A percentile compares a stretch with the other conserved stretches of the same genome.
Conservation (phyloP, 2,797 vertebrate genomes). For the Vespertilio murinus region DNA sequence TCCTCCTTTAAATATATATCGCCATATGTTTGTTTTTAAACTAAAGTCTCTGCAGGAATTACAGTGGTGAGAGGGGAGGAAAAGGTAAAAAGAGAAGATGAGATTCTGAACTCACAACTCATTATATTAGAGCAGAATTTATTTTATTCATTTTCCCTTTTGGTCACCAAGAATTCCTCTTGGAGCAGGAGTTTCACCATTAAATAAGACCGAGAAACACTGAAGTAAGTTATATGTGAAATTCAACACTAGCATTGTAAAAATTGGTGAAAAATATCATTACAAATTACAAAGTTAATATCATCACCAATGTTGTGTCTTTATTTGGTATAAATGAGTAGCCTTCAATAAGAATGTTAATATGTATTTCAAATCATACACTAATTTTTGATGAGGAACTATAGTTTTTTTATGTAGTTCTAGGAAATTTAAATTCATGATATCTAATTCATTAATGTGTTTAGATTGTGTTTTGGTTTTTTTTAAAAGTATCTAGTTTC, state of each 20-base stretch:
- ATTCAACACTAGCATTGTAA: not conserved
- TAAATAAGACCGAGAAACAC: not conserved
- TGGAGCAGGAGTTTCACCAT: not conserved
- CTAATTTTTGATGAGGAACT: not conserved
- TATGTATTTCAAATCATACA: not conserved
- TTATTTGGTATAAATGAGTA: not conserved
- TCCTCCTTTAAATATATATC: not conserved
- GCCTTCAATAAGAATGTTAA: not conserved
- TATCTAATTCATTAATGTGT: not conserved
- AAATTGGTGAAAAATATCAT: not conserved
- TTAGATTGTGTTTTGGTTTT: not conserved
- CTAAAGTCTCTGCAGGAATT: not conserved
- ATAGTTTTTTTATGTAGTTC: not conserved
- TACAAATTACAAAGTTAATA: not conserved
- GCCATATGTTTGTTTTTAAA: not conserved
- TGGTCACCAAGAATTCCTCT: not conserved
- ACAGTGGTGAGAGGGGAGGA: not conserved
- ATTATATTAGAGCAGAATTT: not conserved
- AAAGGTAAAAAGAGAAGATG: not conserved
- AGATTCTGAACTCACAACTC: not conserved
- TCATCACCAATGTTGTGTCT: not conserved
- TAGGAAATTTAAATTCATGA: not conserved
- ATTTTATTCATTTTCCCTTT: not conserved
- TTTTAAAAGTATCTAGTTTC: not conserved
- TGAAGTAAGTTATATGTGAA: not conserved